These are phyloP conservation scores for Melanostoma mellinum DNA, from an alignment of 2,888 invertebrate species.

Conservation along the genomic window DNA sequence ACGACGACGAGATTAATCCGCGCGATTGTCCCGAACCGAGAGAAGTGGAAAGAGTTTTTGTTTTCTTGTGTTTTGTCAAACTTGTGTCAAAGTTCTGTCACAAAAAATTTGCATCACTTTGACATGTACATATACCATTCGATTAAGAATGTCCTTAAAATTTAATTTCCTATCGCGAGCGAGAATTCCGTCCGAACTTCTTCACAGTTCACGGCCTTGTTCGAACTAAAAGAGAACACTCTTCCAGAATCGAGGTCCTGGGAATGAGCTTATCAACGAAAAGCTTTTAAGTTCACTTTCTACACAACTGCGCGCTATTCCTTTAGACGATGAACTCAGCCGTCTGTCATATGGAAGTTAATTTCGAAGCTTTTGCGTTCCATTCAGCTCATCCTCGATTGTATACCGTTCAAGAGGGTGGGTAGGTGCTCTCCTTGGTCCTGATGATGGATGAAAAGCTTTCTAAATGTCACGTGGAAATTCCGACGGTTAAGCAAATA, in stretches of 20 bases:
- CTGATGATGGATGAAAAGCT: slow-evolving; percentile 23
- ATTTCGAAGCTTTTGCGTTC: slow-evolving; percentile 46
- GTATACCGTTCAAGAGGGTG: no score
- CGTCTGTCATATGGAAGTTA: slow-evolving; percentile 43
- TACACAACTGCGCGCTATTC: slow-evolving; percentile 57
- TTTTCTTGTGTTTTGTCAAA: background rate
- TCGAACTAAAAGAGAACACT: slow-evolving; percentile 79
- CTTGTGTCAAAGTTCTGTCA: slow-evolving; percentile 35
- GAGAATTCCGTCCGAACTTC: slow-evolving; percentile 75
- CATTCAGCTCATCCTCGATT: slow-evolving; percentile 55
- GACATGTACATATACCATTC: slow-evolving; percentile 15
- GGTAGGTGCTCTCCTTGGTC: no score
- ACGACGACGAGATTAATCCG: slow-evolving; percentile 29
- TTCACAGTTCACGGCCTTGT: slow-evolving; percentile 81
- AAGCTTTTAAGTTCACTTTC: slow-evolving; percentile 28
- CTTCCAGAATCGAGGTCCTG: slow-evolving; percentile 78
- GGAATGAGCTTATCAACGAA: slow-evolving; percentile 74
- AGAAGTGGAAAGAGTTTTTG: background rate
- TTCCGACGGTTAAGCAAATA: slow-evolving; percentile 64
- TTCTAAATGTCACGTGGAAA: slow-evolving; percentile 68
- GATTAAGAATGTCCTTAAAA: slow-evolving; percentile 26
- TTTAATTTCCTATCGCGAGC: slow-evolving; percentile 16
- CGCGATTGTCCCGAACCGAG: slow-evolving; percentile 54
- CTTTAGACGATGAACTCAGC: slow-evolving; percentile 62
- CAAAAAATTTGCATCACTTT: slow-evolving; percentile 34